These are phyloP conservation scores for Chaetodon trifascialis DNA, from an alignment of 2,113 vertebrate genomes.

Conservation along the genomic window DNA sequence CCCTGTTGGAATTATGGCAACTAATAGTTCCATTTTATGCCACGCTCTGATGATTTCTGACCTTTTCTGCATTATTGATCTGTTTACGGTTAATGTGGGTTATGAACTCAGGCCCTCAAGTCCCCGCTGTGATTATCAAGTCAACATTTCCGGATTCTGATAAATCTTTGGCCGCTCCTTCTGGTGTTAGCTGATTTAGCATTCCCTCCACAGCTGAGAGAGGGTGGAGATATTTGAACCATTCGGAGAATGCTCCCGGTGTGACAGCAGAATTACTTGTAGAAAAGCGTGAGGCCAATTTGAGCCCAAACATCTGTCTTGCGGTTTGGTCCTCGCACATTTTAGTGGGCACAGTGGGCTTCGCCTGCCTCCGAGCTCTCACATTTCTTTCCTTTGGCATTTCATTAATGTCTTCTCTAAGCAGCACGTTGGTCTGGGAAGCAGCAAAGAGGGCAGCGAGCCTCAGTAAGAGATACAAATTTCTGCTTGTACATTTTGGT, in stretches of 20 bases:
- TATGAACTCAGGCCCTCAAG: not conserved
- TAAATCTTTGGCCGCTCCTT: slow-evolving; percentile 43
- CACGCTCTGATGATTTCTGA: slow-evolving; percentile 32
- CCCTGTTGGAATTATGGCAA: slow-evolving; percentile 21
- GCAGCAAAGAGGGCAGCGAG: slow-evolving; percentile 12
- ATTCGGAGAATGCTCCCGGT: slow-evolving; percentile 75
- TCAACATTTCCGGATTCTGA: slow-evolving; percentile 35
- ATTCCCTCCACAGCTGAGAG: slow-evolving; percentile 68
- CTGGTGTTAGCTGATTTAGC: slow-evolving; percentile 58
- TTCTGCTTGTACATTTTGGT: slow-evolving; percentile 39
- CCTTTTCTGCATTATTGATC: slow-evolving; percentile 33
- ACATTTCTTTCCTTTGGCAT: slow-evolving; percentile 30
- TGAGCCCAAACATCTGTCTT: slow-evolving; percentile 76
- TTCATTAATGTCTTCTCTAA: slow-evolving; percentile 54
- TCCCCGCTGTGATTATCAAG: slow-evolving; percentile 21
- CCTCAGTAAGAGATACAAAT: slow-evolving; percentile 34
- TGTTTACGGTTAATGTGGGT: slow-evolving; percentile 15
- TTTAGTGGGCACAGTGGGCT: slow-evolving; percentile 34
- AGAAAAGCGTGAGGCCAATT: slow-evolving; percentile 56
- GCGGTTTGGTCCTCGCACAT: slow-evolving; percentile 46
- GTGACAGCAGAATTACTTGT: slow-evolving; percentile 66
- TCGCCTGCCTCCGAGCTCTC: slow-evolving; percentile 7
- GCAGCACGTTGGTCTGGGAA: slow-evolving; percentile 21
- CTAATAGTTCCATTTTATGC: slow-evolving; percentile 37
- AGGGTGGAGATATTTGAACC: slow-evolving; percentile 71